Evolutionary conservation across 2,888 invertebrate species (phyloP), one percentile per base, ranked within the genome.

Genomic region (Malachius bipustulatus): DNA sequence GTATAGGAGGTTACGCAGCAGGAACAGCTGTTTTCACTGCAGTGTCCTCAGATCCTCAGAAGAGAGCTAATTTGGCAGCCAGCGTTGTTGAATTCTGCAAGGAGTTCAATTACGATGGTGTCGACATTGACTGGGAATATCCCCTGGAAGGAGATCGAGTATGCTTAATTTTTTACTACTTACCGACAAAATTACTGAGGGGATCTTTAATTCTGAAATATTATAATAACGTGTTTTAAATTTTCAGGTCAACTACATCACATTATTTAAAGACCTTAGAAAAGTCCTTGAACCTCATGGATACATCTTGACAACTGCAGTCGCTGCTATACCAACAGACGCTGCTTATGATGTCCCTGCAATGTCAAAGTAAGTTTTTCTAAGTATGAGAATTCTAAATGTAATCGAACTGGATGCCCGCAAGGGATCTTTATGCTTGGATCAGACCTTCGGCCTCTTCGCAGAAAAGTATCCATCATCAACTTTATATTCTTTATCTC

Each of bases 51-150:
- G 41, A 47, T 36, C 34, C 48, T 3, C 16, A 14, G 1, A 51
- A 47, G 35, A 41, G 48, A 4, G 38, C 41, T 14, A 40, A 42
- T 13, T 47, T 52, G 35, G 42, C 48, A n/a, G 38, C 46, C n/a
- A 50, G 50, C 33, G 44, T 49, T 6, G 44, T 39, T 4, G 43
- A 48, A 4, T 46, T 51, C 16, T 35, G 46, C 4, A 36, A 43
- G 27, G 45, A 43, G 4, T 51, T 49, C 30, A 42, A 49, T 32
- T 53, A 46, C 32, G 51, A 53, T 35, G 53, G 53, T 8, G 34
- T 53, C 4, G 47, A 53, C 31, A 42, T 53, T 4, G 53, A 52
- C 37, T 53, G 51, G 53, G 47, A 51, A 35, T 47, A 42, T 40
- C 53, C 53, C 10, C 36, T 41, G 30, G 43, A 32, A 19, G 24